phyloP scores from a whole-genome alignment of 2,113 vertebrate species.

The Boulengerochromis microlepis region DNA sequence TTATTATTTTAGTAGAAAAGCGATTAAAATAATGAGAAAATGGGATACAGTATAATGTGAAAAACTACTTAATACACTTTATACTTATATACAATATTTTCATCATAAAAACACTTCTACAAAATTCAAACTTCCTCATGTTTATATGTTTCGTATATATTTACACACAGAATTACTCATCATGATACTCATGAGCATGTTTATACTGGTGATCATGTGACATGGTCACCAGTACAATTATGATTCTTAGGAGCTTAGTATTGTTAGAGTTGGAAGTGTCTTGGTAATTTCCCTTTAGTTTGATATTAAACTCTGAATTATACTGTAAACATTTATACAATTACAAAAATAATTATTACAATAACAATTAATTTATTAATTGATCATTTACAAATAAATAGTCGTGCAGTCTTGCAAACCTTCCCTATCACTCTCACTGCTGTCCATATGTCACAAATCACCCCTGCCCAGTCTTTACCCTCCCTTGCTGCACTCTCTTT shows the following conservation, averaged over 20 bases:
- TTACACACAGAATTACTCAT: neutral
- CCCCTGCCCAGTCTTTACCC: neutral
- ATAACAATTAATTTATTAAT: neutral
- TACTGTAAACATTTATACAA: neutral
- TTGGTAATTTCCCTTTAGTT: neutral
- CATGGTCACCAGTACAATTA: neutral
- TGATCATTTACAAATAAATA: neutral
- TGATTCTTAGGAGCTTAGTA: neutral
- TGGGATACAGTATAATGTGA: too few relatives aligned
- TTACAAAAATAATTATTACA: neutral
- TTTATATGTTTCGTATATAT: neutral
- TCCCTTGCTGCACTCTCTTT: neutral
- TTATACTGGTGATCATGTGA: neutral
- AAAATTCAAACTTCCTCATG: neutral
- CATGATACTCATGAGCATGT: neutral
- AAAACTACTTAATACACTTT: too few relatives aligned
- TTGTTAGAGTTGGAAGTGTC: neutral
- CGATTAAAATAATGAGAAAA: neutral
- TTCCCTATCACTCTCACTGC: neutral
- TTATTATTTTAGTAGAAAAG: accelerated
- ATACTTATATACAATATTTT: neutral
- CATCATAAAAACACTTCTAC: neutral
- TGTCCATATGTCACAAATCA: neutral
- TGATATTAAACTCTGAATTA: neutral
- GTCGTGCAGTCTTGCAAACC: neutral